These are phyloP conservation scores for Hypena proboscidalis DNA, from an alignment of 2,888 invertebrate genomes.

Conservation along the genomic window DNA sequence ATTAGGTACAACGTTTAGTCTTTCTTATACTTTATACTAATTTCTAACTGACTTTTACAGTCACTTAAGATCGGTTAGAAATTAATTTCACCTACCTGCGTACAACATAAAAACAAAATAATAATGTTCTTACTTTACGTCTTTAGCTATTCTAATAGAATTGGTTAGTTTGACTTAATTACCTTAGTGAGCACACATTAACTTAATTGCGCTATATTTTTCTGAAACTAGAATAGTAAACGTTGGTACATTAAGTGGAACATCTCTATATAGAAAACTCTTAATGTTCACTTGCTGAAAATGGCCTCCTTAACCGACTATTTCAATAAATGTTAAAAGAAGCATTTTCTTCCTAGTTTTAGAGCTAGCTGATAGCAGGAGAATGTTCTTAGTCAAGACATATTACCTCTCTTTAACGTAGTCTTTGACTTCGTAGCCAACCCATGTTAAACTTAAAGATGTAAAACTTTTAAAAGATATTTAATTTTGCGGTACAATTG, in stretches of 20 bases:
- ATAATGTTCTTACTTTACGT: too few species aligned
- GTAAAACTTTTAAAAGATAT: neutral
- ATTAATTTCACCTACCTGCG: too few species aligned
- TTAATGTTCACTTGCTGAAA: neutral
- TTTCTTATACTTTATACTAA: too few species aligned
- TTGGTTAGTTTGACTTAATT: too few species aligned
- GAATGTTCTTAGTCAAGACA: neutral
- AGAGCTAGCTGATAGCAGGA: neutral
- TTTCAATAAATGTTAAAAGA: slow-evolving; percentile 1
- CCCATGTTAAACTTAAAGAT: neutral
- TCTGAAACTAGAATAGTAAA: neutral
- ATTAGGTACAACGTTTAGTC: too few species aligned
- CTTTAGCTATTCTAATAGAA: too few species aligned
- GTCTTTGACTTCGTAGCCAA: neutral
- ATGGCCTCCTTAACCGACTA: neutral
- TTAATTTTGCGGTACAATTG: slow-evolving; percentile 1
- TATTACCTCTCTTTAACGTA: neutral
- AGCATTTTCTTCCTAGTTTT: neutral
- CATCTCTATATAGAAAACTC: neutral
- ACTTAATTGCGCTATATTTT: neutral
- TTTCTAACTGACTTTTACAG: too few species aligned
- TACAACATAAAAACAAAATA: too few species aligned
- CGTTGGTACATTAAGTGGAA: neutral
- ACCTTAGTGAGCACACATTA: too few species aligned
- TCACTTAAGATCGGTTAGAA: too few species aligned